Evolutionary conservation across 1,140 invertebrate genomes (phyloP), one percentile per base, ranked within the genome.

Genomic region (Zophobas morio): DNA sequence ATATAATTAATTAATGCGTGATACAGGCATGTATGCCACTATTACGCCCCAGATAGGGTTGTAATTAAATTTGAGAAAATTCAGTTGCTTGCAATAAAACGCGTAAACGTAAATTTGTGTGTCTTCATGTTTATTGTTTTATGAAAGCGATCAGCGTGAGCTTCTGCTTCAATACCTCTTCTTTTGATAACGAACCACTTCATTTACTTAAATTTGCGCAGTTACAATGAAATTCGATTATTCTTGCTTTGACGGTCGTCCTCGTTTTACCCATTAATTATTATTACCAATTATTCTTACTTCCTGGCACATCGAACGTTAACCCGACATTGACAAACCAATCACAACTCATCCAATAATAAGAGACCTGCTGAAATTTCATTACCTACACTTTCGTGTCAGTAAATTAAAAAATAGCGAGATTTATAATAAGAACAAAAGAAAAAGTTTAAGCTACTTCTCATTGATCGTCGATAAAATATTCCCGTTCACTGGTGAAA

Each of bases 261-360:
- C 39, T 39, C 57, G 57, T 63, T 63, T 56, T 63, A 20, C 37
- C 39, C 60, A 66, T 66, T 66, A 66, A 66, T 66, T 66, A 66
- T 66, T 39, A 46, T 66, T 39, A 46, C 39, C 60, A 66, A 66
- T 66, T 66, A 66, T 66, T 66, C 42, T 39, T 66, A 42, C 60
- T 66, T 66, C 60, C 60, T 20, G 60, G 8, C 60, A 63, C 57
- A 2, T 5, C 49, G 6, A 51, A 6, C 49, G 39, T 37, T 63
- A 36, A 36, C 37, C 39, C 57, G 57, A 63, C 57, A 42, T 66
- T 66, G 60, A 66, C 39, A 66, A 40, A 40, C 60, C 60, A 66
- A 66, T 66, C 60, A 66, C 60, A 39, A 66, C 60, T 57, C 54
- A 34, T 5, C 37, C 60, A 39, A 66, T 66, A 40, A 66, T 66